Conservation (phyloP, 2,888 invertebrate species). For the Troides oblongomaculatus region DNA sequence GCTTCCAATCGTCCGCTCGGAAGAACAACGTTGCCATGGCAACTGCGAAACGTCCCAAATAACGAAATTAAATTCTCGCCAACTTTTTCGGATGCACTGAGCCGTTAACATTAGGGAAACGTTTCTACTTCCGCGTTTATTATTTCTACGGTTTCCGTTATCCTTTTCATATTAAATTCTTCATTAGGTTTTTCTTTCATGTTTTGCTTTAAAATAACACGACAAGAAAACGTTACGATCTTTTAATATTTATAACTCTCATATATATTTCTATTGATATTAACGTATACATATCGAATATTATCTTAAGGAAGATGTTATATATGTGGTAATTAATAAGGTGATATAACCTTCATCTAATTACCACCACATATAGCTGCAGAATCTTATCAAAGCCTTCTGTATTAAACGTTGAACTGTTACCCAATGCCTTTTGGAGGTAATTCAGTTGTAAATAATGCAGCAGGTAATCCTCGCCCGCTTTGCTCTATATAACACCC, state of each 20-base stretch:
- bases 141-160: neutral
- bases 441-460: too few species aligned
- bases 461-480: too few species aligned
- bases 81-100: conserved; percentile 1
- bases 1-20: neutral
- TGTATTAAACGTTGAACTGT: too few species aligned
- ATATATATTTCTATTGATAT: too few species aligned
- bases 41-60: neutral
- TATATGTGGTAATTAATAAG: too few species aligned
- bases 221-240: neutral
- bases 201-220: neutral
- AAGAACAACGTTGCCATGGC: neutral
- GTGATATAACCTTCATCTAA: too few species aligned
- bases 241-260: too few species aligned
- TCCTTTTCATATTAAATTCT: neutral
- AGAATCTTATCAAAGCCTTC: too few species aligned
- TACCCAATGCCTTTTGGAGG: too few species aligned
- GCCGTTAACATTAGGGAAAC: neutral
- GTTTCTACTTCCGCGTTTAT: neutral
- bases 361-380: too few species aligned
- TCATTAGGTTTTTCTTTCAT: neutral
- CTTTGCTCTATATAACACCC: too few species aligned
- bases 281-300: too few species aligned
- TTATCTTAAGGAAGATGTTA: neutral
- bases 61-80: neutral